These are phyloP conservation scores for Pipistrellus kuhlii DNA, from an alignment of 2,797 vertebrate genomes.

Conservation along the genomic window DNA sequence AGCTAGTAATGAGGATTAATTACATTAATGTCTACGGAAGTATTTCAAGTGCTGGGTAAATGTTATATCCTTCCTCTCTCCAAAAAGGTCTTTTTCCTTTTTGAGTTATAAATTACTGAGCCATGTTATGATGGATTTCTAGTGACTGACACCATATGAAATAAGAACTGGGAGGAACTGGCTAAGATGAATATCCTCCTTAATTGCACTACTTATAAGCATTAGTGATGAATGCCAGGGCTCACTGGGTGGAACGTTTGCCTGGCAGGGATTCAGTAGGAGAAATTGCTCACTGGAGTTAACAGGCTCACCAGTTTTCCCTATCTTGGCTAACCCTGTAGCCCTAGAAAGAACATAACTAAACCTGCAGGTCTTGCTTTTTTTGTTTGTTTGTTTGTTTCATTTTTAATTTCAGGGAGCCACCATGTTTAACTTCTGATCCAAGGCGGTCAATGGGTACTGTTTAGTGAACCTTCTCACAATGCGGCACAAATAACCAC, in stretches of 20 bases:
- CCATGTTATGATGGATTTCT: conserved; percentile 26
- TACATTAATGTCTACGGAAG: neutral
- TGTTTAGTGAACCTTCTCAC: neutral
- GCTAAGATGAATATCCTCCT: neutral
- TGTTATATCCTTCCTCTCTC: conserved; percentile 25
- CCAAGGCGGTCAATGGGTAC: neutral
- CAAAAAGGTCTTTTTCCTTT: neutral
- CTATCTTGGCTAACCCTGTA: neutral
- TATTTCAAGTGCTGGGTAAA: neutral
- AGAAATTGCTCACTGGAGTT: neutral
- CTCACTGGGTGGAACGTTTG: neutral
- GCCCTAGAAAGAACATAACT: neutral
- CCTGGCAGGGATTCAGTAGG: neutral
- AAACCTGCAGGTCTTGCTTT: neutral
- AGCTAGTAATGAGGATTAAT: neutral
- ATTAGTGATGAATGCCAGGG: neutral
- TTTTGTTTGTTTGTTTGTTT: neutral
- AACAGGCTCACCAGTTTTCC: neutral
- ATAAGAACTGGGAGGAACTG: conserved; percentile 5
- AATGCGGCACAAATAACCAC: neutral
- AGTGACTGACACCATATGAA: neutral
- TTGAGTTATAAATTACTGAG: conserved; percentile 45
- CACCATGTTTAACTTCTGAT: neutral
- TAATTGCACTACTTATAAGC: neutral
- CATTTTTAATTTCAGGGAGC: neutral